Percentiles rank a stretch among this genome's conserved stretches.
Conservation (phyloP, 2,113 vertebrate species). For the Solea solea region DNA sequence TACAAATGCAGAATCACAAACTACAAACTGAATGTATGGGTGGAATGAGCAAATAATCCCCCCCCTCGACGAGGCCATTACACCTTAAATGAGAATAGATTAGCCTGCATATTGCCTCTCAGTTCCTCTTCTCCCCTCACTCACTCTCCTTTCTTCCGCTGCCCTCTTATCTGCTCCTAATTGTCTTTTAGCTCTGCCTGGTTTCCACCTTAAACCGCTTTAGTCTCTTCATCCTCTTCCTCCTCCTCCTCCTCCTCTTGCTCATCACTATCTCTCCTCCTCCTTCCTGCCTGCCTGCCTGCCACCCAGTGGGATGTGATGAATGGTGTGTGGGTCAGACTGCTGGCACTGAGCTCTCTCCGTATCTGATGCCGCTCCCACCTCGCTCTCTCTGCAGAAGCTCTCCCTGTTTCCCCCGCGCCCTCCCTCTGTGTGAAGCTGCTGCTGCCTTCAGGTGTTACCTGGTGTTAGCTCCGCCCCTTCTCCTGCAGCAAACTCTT, state of each 20-base stretch:
- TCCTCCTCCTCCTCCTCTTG: slow-evolving; percentile 17
- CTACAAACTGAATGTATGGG: too few relatives aligned
- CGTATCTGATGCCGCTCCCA: slow-evolving; percentile 48
- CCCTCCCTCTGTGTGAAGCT: slow-evolving; percentile 9
- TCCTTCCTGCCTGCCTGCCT: slow-evolving; percentile 42
- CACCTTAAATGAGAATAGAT: slow-evolving; percentile 72
- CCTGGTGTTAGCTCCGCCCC: background rate
- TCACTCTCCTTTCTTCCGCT: slow-evolving; percentile 19
- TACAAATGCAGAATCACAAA: too few relatives aligned
- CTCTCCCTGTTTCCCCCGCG: background rate
- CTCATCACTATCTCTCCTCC: slow-evolving; percentile 37
- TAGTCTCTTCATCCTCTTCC: slow-evolving; percentile 11
- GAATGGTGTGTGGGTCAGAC: slow-evolving; percentile 68
- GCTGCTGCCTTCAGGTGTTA: slow-evolving; percentile 10
- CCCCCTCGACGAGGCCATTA: slow-evolving; percentile 68
- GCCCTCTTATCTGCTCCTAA: slow-evolving; percentile 36
- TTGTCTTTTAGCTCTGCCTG: slow-evolving; percentile 34
- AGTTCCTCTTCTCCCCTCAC: slow-evolving; percentile 10
- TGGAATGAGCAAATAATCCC: slow-evolving; percentile 2
- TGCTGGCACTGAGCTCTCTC: slow-evolving; percentile 49
- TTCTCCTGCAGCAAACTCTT: background rate
- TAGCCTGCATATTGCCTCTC: slow-evolving; percentile 53
- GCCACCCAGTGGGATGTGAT: slow-evolving; percentile 70
- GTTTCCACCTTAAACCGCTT: slow-evolving; percentile 48
- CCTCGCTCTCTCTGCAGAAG: slow-evolving; percentile 49